Conservation (phyloP, 2,113 vertebrate species). For the Engystomops pustulosus region DNA sequence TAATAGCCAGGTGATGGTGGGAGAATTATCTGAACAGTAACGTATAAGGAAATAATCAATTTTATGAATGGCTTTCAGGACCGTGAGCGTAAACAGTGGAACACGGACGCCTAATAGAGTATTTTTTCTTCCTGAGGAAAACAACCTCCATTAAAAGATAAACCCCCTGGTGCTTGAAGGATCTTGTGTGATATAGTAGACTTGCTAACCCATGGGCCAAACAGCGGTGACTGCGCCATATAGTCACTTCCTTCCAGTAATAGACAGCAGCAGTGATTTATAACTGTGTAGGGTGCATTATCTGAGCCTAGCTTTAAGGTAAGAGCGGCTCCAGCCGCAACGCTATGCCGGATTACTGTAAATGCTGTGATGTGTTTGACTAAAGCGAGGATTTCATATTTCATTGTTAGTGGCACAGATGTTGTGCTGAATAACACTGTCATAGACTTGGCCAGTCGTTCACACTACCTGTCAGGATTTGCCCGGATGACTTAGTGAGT, state of each 20-base stretch:
- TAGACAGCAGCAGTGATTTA: slow-evolving; percentile 55
- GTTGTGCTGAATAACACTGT: neutral
- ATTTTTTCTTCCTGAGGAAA: slow-evolving; percentile 54
- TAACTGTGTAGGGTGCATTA: slow-evolving; percentile 48
- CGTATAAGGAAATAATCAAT: slow-evolving; percentile 58
- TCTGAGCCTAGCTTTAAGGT: slow-evolving; percentile 54
- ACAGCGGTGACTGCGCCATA: slow-evolving; percentile 38
- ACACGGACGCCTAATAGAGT: slow-evolving; percentile 56
- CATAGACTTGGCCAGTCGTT: neutral
- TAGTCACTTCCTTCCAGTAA: slow-evolving; percentile 54
- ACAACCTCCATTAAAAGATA: slow-evolving; percentile 59
- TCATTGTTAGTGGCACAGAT: slow-evolving; percentile 27
- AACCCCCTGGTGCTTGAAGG: slow-evolving; percentile 55
- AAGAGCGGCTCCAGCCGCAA: neutral
- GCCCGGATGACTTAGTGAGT: slow-evolving; percentile 7
- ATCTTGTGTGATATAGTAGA: slow-evolving; percentile 55
- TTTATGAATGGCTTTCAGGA: slow-evolving; percentile 58
- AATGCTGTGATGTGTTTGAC: slow-evolving; percentile 36
- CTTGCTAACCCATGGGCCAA: slow-evolving; percentile 57
- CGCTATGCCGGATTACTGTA: slow-evolving; percentile 30
- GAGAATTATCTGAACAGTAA: slow-evolving; percentile 53
- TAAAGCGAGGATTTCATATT: slow-evolving; percentile 42
- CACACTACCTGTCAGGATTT: slow-evolving; percentile 8
- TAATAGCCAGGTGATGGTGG: slow-evolving; percentile 51
- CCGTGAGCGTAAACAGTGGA: slow-evolving; percentile 52